phyloP scores from a whole-genome alignment of 2,888 invertebrate species.

The Nymphalis polychloros region DNA sequence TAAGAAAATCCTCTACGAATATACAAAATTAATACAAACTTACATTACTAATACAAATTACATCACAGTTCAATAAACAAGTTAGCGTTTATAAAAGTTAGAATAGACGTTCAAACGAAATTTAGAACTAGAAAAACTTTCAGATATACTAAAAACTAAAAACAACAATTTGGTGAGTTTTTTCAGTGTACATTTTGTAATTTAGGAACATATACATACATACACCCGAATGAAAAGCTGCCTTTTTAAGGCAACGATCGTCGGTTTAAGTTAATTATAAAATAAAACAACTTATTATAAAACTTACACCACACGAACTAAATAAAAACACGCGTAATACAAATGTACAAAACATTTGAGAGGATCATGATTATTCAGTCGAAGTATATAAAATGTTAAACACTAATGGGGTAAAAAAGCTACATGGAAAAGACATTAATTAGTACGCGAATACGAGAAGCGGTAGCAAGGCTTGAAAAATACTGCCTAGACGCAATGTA shows the following conservation, averaged over 20 bases:
- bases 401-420: conserved; percentile 74
- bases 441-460: conserved; percentile 60
- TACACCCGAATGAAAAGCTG: conserved; percentile 48
- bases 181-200: conserved; percentile 61
- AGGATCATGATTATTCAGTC: conserved; percentile 64
- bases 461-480: conserved; percentile 62
- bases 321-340: conserved; percentile 49
- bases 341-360: conserved; percentile 61
- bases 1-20: conserved; percentile 78
- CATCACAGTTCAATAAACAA: conserved; percentile 82
- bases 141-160: conserved; percentile 57
- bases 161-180: conserved; percentile 74
- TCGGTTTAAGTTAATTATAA: conserved; percentile 46
- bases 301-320: conserved; percentile 45
- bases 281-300: conserved; percentile 38
- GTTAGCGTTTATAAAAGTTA: conserved; percentile 68
- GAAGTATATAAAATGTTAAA: conserved; percentile 60
- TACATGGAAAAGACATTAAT: conserved; percentile 60
- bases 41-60: conserved; percentile 80
- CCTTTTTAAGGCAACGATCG: conserved; percentile 64
- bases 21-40: conserved; percentile 80
- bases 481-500: conserved; percentile 66
- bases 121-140: conserved; percentile 54
- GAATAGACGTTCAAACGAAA: conserved; percentile 72
- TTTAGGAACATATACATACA: conserved; percentile 73